Evolutionary conservation across 2,888 invertebrate species (phyloP), one percentile per base, ranked within the genome.

Genomic region (Villa cingulata): DNA sequence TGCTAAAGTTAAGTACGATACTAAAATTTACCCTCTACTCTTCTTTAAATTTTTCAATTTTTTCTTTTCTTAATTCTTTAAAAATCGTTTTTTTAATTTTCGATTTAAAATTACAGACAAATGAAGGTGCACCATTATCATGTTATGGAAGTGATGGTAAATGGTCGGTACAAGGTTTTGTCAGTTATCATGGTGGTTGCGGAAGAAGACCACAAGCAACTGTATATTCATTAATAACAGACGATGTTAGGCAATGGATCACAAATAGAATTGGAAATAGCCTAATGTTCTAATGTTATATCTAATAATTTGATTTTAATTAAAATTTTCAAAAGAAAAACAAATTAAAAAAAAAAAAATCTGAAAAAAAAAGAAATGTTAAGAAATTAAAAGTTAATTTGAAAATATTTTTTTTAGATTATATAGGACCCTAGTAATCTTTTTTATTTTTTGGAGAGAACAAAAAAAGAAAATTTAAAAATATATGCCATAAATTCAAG

Each of bases 91-190:
- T 23, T 23, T 23, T 23, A 23, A 23, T 10, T 27, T 37, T 41
- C 46, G 54, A 47, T 69, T 44, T 57, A 80, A 80, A 77, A 77
- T 56, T n/a, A n/a, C n/a, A n/a, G n/a, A n/a, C n/a, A n/a, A 78
- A 79, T 55, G 77, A 78, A 63, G 80, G 80, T n/a, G 76, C 78
- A 18, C 78, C 80, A 12, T 57, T 81, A 48, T 76, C 79, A 74
- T 80, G 81, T 56, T 68, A 73, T 56, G 72, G 70, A 40, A 73
- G 74, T 48, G 55, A 57, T 18, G 65, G 66, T 4, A 70, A 70
- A 34, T 79, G 78, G 78, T 75, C 76, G 58, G 65, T 80, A 41
- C 75, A 76, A 53, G 80, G 79, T 16, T 62, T 78, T 42, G 67
- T 78, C 39, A 76, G 75, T 55, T 72, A 76, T 57, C 75, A 77